phyloP scores from a whole-genome alignment of 2,797 vertebrate species.

The Anabas testudineus region DNA sequence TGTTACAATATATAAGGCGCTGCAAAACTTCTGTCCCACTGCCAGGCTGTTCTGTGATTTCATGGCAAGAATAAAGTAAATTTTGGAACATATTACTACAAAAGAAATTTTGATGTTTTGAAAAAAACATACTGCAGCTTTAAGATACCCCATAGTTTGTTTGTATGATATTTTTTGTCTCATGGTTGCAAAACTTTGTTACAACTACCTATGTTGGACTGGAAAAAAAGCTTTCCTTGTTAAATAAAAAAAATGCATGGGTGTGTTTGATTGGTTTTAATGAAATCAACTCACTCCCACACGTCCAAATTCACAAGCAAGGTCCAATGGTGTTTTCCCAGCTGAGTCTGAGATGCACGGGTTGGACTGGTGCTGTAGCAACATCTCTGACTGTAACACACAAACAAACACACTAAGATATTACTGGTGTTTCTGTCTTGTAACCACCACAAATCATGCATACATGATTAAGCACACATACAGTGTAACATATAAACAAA shows the following conservation, averaged over 20 bases:
- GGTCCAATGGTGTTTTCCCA: conserved; percentile 94
- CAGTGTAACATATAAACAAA: conserved; percentile 27
- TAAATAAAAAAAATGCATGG: not conserved
- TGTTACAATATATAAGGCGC: too few species aligned
- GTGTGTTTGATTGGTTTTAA: not conserved
- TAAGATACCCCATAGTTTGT: too few species aligned
- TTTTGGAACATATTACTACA: too few species aligned
- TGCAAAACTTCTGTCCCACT: too few species aligned
- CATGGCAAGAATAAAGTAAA: too few species aligned
- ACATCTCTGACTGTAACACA: conserved; percentile 91
- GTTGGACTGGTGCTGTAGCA: conserved; percentile 98
- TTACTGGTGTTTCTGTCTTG: conserved; percentile 6
- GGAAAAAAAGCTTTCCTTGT: too few species aligned
- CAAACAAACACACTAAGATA: conserved; percentile 28
- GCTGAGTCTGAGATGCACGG: conserved; percentile 95
- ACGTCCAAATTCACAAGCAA: conserved; percentile 97
- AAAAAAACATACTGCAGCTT: too few species aligned
- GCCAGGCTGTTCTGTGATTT: too few species aligned
- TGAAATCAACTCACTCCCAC: conserved; percentile 87
- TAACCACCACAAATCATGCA: conserved; percentile 31
- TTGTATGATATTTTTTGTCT: too few species aligned
- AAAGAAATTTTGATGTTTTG: too few species aligned
- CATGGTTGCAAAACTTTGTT: too few species aligned
- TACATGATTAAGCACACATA: conserved; percentile 29
- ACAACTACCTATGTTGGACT: too few species aligned